These are phyloP conservation scores for Crocuta crocuta DNA, from an alignment of 2,113 vertebrate genomes.

Conservation along the genomic window DNA sequence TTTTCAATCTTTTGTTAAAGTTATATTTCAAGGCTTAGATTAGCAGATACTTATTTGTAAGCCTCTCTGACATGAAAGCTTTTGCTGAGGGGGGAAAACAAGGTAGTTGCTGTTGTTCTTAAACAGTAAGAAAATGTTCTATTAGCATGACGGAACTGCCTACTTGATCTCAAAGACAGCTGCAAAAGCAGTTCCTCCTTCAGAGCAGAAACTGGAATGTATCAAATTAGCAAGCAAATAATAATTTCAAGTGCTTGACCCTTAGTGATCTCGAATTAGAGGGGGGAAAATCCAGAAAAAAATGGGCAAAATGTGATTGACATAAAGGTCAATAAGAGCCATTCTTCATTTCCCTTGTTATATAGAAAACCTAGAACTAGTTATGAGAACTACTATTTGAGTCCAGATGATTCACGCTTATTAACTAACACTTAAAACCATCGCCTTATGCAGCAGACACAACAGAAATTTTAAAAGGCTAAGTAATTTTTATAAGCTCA, in stretches of 20 bases:
- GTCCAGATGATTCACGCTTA: not conserved
- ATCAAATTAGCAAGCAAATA: constrained; percentile 62
- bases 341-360: not conserved
- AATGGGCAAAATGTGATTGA: not conserved
- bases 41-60: not conserved
- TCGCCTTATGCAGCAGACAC: not conserved
- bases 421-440: constrained; percentile 18
- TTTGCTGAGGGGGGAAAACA: not conserved
- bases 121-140: not conserved
- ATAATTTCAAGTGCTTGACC: constrained; percentile 26
- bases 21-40: constrained; percentile 2
- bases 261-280: constrained; percentile 14
- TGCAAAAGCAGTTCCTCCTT: constrained; percentile 62
- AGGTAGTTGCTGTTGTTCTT: constrained; percentile 42
- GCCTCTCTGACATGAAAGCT: not conserved
- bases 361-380: not conserved
- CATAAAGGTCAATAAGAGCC: not conserved
- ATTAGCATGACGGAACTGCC: constrained; percentile 18
- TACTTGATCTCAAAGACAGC: constrained; percentile 61
- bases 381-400: not conserved
- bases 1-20: not conserved
- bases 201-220: constrained; percentile 56
- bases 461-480: not conserved
- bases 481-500: constrained; percentile 35
- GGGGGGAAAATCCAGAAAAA: not conserved